Percentiles rank a stretch among this genome's conserved stretches.
These are phyloP conservation scores for Melolontha melolontha DNA, from an alignment of 2,888 invertebrate species.

Conservation along the genomic window DNA sequence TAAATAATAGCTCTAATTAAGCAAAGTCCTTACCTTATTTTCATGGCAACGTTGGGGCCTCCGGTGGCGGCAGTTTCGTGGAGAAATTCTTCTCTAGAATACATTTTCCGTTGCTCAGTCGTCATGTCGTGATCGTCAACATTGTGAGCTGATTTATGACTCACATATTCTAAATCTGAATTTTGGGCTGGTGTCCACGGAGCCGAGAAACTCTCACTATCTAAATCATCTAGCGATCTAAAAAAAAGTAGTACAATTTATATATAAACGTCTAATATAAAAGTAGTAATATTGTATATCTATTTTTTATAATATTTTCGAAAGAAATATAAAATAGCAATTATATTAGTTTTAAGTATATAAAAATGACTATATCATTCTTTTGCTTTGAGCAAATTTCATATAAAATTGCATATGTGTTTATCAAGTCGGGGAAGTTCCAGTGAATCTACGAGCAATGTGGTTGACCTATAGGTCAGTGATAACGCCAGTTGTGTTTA, in stretches of 20 bases:
- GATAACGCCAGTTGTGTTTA: no score
- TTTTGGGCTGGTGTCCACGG: conserved; percentile 61
- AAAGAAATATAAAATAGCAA: no score
- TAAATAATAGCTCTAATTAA: no score
- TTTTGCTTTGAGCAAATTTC: no score
- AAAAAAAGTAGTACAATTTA: conserved; percentile 49
- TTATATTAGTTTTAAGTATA: no score
- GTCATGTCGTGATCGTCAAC: conserved; percentile 46
- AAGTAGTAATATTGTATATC: background rate
- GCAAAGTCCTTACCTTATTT: conserved; percentile 59
- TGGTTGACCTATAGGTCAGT: no score
- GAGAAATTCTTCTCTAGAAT: conserved; percentile 81
- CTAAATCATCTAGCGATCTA: conserved; percentile 63
- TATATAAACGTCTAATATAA: background rate
- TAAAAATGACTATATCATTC: no score
- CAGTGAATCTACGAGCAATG: no score
- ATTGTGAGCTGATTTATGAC: conserved; percentile 47
- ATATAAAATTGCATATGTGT: no score
- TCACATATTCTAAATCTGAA: conserved; percentile 54
- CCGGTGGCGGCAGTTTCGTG: conserved; percentile 80
- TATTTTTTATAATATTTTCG: no score
- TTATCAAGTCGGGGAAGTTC: no score
- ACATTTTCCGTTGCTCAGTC: conserved; percentile 69
- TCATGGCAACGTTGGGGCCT: conserved; percentile 70
- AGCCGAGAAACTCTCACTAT: conserved; percentile 66